These are phyloP conservation scores for Palloptera scutellata DNA, from an alignment of 2,888 invertebrate species.

Conservation along the genomic window DNA sequence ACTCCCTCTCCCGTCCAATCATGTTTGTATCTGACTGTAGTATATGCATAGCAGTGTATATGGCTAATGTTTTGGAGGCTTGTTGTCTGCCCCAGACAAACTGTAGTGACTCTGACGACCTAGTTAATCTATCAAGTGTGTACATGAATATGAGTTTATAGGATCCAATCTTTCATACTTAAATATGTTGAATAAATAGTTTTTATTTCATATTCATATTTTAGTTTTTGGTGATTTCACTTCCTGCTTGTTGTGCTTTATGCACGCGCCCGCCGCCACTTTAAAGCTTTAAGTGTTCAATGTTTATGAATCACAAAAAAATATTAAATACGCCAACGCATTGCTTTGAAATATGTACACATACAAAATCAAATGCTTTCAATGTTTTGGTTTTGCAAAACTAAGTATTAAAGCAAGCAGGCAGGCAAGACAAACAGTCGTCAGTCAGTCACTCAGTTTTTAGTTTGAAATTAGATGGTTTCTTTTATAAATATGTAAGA, in stretches of 20 bases:
- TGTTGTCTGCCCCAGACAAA: conserved; percentile 6
- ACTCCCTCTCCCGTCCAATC: too few relatives aligned
- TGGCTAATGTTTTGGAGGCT: conserved; percentile 1
- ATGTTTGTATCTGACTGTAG: too few relatives aligned
- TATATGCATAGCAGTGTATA: too few relatives aligned
- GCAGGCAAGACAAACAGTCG: too few relatives aligned
- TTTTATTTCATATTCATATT: background rate
- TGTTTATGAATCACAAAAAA: conserved; percentile 6
- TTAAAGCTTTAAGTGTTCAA: background rate
- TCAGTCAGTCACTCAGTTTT: too few relatives aligned
- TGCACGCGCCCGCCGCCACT: background rate
- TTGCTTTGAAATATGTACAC: background rate
- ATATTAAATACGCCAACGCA: conserved; percentile 24
- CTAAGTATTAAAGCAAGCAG: too few relatives aligned
- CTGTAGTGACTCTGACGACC: conserved; percentile 23
- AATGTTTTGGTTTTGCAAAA: too few relatives aligned
- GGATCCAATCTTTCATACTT: background rate
- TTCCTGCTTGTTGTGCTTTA: conserved; percentile 17
- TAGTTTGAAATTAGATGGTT: conserved; percentile 18
- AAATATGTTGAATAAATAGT: too few relatives aligned
- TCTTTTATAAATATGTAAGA: conserved; percentile 8
- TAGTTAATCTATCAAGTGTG: conserved; percentile 31
- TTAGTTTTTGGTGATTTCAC: conserved; percentile 30
- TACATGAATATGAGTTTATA: conserved; percentile 12
- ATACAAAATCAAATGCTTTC: background rate